Evolutionary conservation across 2,888 invertebrate genomes (phyloP), one percentile per base, ranked within the genome.

Genomic region (Bembecia ichneumoniformis): DNA sequence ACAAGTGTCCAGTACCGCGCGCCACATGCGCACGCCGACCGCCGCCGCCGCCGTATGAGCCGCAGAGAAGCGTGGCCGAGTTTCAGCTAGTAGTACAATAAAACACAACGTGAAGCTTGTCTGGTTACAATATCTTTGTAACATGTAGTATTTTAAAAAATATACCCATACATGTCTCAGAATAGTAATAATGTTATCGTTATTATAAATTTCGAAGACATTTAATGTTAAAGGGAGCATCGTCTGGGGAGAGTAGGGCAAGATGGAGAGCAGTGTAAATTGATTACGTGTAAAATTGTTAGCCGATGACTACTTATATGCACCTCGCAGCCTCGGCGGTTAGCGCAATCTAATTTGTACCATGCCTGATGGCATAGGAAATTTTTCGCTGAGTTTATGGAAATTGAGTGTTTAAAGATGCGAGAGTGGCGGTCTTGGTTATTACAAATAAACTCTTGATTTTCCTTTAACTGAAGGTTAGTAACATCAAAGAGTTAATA

Each of bases 261-360:
- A 44, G 17, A 17, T 16, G 44, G 44, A 17, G 44, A 13, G 62
- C 63, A 58, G 54, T 56, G 66, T 80, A 82, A 83, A 81, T 73
- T 79, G 80, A 82, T 83, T 81, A 82, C 72, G 67, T 74, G 74
- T 78, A 76, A 81, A 81, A 78, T 66, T 74, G 78, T 80, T 79
- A 75, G 68, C 62, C 71, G 66, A 68, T 52, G 59, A 71, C 76
- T 79, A 77, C 77, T 82, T 82, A 82, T 74, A 71, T 75, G 80
- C 80, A 70, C 77, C 80, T 76, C 59, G 68, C 63, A 55, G 54
- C 51, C 55, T 53, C 56, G 60, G 56, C 61, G 66, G 61, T 74
- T 68, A 71, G 60, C 58, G 62, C 65, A 71, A 79, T 77, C 69
- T 65, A 66, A 77, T 81, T 78, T 77, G 40, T 40, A 40, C 13